phyloP scores from a whole-genome alignment of 2,113 vertebrate genomes.

The Hypanus sabinus region DNA sequence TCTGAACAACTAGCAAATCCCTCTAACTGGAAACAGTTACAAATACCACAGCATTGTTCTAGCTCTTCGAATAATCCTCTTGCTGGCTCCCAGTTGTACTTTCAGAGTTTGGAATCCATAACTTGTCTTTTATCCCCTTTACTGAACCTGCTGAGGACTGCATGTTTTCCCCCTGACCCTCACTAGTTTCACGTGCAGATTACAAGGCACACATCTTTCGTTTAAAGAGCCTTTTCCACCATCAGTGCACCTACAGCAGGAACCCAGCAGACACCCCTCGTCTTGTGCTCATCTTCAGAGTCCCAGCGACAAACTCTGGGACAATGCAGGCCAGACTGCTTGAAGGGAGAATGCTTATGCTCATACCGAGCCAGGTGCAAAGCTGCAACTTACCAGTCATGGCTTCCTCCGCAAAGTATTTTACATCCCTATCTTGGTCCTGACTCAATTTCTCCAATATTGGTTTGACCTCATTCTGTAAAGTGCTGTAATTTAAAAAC shows the following conservation, averaged over 20 bases:
- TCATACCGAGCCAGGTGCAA: not conserved
- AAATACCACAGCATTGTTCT: not conserved
- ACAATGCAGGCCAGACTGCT: not conserved
- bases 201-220: not conserved
- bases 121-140: not conserved
- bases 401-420: conserved; percentile 85
- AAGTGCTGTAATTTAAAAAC: conserved; percentile 54
- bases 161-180: not conserved
- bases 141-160: not conserved
- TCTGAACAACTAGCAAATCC: not conserved
- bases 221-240: not conserved
- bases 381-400: conserved; percentile 64
- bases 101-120: not conserved
- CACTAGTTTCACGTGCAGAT: not conserved
- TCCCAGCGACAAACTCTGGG: not conserved
- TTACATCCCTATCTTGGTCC: conserved; percentile 82
- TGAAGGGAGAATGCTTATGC: not conserved
- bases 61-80: not conserved
- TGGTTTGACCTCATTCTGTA: conserved; percentile 76
- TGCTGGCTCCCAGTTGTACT: too few relatives aligned
- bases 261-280: too few relatives aligned
- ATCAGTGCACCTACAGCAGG: not conserved
- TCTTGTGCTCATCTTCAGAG: not conserved
- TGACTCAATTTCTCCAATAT: conserved; percentile 74
- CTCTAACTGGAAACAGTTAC: not conserved